These are phyloP conservation scores for Lemur catta DNA, from an alignment of 2,797 vertebrate species.

Conservation along the genomic window DNA sequence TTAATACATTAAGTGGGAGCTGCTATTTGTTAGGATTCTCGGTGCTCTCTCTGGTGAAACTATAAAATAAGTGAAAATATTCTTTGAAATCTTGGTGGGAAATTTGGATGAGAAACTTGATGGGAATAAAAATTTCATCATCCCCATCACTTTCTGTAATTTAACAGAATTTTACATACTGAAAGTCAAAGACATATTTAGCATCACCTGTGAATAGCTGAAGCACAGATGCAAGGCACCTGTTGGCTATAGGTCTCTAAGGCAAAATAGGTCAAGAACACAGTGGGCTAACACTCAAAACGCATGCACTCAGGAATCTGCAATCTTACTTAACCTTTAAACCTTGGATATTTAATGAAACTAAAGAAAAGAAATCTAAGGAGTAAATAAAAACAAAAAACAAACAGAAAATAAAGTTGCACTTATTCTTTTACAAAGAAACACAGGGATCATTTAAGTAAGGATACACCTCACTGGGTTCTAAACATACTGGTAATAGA, in stretches of 20 bases:
- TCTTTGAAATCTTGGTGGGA: background rate
- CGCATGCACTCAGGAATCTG: background rate
- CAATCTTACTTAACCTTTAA: background rate
- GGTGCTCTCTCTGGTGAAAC: background rate
- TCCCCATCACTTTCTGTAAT: background rate
- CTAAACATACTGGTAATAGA: background rate
- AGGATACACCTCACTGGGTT: too few species aligned
- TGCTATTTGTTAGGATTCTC: background rate
- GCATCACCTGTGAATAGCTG: background rate
- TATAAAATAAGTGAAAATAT: background rate
- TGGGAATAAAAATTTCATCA: background rate
- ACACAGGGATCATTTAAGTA: background rate
- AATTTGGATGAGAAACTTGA: background rate
- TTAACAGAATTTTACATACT: background rate
- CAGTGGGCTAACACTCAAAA: background rate
- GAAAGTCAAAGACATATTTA: background rate
- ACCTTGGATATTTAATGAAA: background rate
- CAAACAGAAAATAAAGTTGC: background rate
- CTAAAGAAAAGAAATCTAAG: background rate
- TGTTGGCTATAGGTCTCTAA: background rate
- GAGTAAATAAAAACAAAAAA: background rate
- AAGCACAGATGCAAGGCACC: background rate
- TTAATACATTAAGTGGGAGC: background rate
- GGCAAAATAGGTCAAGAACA: background rate
- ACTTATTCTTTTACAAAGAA: background rate